Percentiles rank a stretch among this genome's conserved stretches.
phyloP scores from a whole-genome alignment of 1,140 invertebrate species.

The Apis cerana region DNA sequence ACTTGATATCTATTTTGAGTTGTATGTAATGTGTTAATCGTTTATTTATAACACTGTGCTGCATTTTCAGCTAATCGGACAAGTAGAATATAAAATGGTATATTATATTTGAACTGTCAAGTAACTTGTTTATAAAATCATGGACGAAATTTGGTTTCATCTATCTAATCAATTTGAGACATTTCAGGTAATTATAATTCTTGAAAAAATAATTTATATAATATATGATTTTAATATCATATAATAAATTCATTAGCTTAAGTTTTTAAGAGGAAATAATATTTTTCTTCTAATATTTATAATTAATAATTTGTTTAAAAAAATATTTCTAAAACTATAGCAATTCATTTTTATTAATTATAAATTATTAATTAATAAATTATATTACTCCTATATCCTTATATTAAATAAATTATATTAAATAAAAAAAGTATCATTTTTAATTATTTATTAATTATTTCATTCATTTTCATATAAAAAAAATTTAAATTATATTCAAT shows the following conservation, averaged over 20 bases:
- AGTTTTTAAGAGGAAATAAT: too few species aligned
- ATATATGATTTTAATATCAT: background rate
- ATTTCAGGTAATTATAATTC: slow-evolving; percentile 73
- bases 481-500: background rate
- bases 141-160: slow-evolving; percentile 79
- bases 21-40: slow-evolving; percentile 73
- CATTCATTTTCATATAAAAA: background rate
- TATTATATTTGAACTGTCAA: slow-evolving; percentile 15
- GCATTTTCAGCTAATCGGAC: slow-evolving; percentile 61
- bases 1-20: slow-evolving; percentile 75
- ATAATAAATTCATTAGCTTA: background rate
- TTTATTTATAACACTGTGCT: slow-evolving; percentile 78
- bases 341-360: too few species aligned
- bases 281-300: too few species aligned
- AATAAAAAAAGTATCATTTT: background rate
- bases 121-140: slow-evolving; percentile 51
- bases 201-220: background rate
- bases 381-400: too few species aligned
- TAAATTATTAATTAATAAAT: too few species aligned
- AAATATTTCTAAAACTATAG: too few species aligned
- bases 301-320: too few species aligned
- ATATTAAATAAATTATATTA: too few species aligned
- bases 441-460: background rate
- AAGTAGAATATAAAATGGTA: slow-evolving; percentile 25
- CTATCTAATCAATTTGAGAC: slow-evolving; percentile 74